These are phyloP conservation scores for Hippocampus mohnikei DNA, from an alignment of 2,113 vertebrate genomes.

Conservation along the genomic window DNA sequence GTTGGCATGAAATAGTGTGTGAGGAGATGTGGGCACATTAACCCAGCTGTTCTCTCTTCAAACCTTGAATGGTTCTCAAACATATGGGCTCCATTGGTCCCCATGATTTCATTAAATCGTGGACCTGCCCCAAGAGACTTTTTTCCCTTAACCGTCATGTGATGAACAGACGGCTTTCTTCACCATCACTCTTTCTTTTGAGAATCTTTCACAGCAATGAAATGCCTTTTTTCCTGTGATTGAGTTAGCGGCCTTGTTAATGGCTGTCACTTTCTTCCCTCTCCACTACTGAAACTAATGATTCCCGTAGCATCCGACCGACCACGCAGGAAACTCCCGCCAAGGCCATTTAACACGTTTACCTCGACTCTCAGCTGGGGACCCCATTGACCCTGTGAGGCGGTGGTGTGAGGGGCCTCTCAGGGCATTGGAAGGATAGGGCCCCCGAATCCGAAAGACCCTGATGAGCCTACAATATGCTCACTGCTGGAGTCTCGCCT, in stretches of 20 bases:
- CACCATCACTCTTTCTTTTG: slow-evolving; percentile 40
- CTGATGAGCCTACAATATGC: slow-evolving; percentile 71
- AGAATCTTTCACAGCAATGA: slow-evolving; percentile 66
- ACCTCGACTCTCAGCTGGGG: slow-evolving; percentile 64
- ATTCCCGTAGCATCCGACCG: slow-evolving; percentile 63
- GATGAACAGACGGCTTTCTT: slow-evolving; percentile 47
- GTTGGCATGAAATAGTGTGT: slow-evolving; percentile 40
- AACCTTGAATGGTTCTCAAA: slow-evolving; percentile 28
- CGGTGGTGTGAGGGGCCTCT: slow-evolving; percentile 69
- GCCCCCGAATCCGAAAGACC: slow-evolving; percentile 57
- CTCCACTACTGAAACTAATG: slow-evolving; percentile 75
- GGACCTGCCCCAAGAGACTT: slow-evolving; percentile 57
- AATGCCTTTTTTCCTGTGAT: slow-evolving; percentile 59
- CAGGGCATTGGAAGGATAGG: slow-evolving; percentile 47
- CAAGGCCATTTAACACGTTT: slow-evolving; percentile 70
- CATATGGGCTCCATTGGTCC: slow-evolving; percentile 6
- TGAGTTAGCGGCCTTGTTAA: slow-evolving; percentile 72
- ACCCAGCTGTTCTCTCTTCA: background rate
- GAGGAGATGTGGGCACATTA: slow-evolving; percentile 23
- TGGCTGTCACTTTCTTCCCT: slow-evolving; percentile 72
- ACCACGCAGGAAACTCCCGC: slow-evolving; percentile 69
- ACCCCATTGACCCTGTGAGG: slow-evolving; percentile 66
- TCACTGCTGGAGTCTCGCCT: slow-evolving; percentile 72
- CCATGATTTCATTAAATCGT: slow-evolving; percentile 44
- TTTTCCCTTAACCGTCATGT: slow-evolving; percentile 26